Base-by-base conservation (phyloP, 2,113 vertebrate species). In the Myrmecobius fasciatus region DNA sequence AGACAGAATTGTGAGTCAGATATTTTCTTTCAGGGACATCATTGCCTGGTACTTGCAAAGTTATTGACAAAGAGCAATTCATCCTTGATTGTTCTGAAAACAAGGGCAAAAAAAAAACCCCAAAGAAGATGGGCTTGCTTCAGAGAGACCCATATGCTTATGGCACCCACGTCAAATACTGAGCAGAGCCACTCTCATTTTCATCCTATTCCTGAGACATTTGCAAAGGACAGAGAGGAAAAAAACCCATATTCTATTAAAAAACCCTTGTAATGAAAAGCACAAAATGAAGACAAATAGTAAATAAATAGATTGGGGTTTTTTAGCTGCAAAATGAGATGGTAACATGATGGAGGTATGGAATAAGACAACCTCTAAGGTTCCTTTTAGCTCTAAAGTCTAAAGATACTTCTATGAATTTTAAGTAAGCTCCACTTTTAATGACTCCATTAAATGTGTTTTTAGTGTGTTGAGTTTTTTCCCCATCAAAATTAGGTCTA, bases 41-140 rank as follows among this genome's bases (percentile, higher is more conserved):
- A 75, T 96, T 89, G 26, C 54, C 94, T 97, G 93, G 52, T 93
- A 94, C 94, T 95, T 97, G 97, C 91, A 93, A 96, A 95, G 89
- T 94, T 91, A 75, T 93, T 95, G 83, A 52, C 92, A 96, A 93
- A 93, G 94, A 96, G 89, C 60, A 95, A 95, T 51, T 46, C 20
- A 0, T 92, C 75, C 52, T 94, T 95, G 89, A 46, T 93, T 91
- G 92, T 96, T 95, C 93, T 93, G 48, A 97, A 94, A 67, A 94
- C 75, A 90, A 90, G 49, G 67, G 88, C 94, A 93, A 95, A 36
- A 52, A 93, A n/a, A 75, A 20, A 53, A 20, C 20, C 14, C 1
- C 51, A 97, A 95, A 93, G 91, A 90, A 95, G 92, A 96, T 92
- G 17, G 25, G 31, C 52, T 96, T 48, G 49, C 43, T 83, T 97